Evolutionary conservation across 2,113 vertebrate genomes (phyloP).

Genomic region (Colius striatus): DNA sequence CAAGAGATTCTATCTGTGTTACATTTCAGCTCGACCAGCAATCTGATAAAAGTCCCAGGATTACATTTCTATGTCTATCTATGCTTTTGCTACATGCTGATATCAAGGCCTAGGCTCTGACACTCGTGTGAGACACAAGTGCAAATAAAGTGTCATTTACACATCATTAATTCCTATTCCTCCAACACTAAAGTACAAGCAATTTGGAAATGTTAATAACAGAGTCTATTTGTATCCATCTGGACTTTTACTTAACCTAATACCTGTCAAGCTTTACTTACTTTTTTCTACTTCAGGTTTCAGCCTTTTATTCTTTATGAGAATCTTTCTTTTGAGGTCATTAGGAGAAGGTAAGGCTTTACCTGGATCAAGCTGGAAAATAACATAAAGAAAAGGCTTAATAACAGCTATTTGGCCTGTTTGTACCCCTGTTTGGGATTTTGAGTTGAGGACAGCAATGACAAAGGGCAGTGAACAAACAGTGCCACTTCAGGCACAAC

Average conservation of each 20-base stretch:
- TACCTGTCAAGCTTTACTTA: constrained; percentile 71
- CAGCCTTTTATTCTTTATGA: constrained; percentile 98
- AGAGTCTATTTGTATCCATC: background rate
- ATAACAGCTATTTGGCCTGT: background rate
- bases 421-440: background rate
- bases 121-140: background rate
- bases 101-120: background rate
- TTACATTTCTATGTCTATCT: background rate
- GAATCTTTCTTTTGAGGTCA: constrained; percentile 96
- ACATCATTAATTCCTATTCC: background rate
- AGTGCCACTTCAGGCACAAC: background rate
- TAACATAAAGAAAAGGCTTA: constrained; percentile 13
- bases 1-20: constrained; percentile 11
- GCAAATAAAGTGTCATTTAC: background rate
- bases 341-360: constrained; percentile 91
- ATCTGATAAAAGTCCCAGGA: background rate
- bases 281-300: constrained; percentile 98
- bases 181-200: background rate
- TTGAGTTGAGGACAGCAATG: background rate
- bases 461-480: background rate
- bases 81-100: background rate
- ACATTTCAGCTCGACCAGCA: constrained; percentile 8
- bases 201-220: background rate
- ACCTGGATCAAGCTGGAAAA: constrained; percentile 88
- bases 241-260: background rate